phyloP scores from a whole-genome alignment of 2,888 invertebrate species.

The Dicycla oo region DNA sequence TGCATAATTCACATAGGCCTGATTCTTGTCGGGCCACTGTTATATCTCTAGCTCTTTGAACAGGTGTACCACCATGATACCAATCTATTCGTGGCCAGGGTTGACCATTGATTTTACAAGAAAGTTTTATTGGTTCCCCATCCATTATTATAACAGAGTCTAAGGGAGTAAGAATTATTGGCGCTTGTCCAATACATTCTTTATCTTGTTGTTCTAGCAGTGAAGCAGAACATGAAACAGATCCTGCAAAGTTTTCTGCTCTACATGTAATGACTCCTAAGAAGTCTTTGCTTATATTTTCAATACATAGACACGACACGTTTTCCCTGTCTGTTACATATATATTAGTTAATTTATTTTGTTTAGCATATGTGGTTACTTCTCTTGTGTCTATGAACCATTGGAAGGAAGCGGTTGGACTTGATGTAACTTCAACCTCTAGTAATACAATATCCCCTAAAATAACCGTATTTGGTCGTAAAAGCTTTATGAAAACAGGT shows the following conservation, averaged over 20 bases:
- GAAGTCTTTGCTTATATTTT: conserved; percentile 92
- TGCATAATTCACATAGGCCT: conserved; percentile 94
- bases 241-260: conserved; percentile 97
- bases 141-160: conserved; percentile 95
- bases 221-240: conserved; percentile 96
- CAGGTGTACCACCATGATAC: conserved; percentile 93
- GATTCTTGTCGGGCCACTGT: conserved; percentile 93
- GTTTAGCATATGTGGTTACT: conserved; percentile 88
- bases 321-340: conserved; percentile 93
- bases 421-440: conserved; percentile 94
- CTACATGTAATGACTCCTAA: conserved; percentile 95
- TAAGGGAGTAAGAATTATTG: conserved; percentile 94
- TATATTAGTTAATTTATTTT: conserved; percentile 92
- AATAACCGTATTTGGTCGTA: conserved; percentile 92
- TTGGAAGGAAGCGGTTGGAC: conserved; percentile 95
- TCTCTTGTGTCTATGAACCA: conserved; percentile 95
- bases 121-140: conserved; percentile 95
- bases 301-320: conserved; percentile 94
- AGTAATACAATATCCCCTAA: conserved; percentile 94
- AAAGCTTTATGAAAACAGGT: conserved; percentile 93
- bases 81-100: conserved; percentile 95
- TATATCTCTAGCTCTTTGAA: conserved; percentile 95
- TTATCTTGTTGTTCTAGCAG: conserved; percentile 91
- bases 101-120: conserved; percentile 93
- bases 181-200: conserved; percentile 87